phyloP scores from a whole-genome alignment of 2,888 invertebrate genomes.

The Sympetrum striolatum region DNA sequence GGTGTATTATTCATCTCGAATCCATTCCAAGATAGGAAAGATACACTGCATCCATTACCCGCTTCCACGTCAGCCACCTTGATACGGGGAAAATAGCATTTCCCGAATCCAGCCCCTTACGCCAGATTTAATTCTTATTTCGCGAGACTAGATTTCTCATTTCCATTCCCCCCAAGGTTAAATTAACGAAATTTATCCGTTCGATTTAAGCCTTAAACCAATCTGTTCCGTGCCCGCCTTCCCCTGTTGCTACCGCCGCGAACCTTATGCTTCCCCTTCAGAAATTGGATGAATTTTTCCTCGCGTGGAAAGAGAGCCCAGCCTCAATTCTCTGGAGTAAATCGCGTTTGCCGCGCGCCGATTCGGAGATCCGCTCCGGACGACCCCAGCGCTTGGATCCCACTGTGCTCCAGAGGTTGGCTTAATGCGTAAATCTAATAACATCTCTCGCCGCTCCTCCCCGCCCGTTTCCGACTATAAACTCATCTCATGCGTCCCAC shows the following conservation, averaged over 20 bases:
- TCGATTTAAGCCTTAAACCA: background rate
- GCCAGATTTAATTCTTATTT: too few species aligned
- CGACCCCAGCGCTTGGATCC: background rate
- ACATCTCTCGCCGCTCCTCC: background rate
- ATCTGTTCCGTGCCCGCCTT: background rate
- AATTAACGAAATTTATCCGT: background rate
- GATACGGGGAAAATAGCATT: too few species aligned
- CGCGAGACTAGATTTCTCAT: background rate
- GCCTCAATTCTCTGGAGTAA: background rate
- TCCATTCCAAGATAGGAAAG: too few species aligned
- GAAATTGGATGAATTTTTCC: background rate
- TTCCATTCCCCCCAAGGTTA: background rate
- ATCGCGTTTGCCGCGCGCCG: constrained; percentile 1
- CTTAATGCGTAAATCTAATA: constrained; percentile 24
- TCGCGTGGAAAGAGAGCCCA: background rate
- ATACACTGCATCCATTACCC: too few species aligned
- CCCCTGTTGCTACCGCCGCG: background rate
- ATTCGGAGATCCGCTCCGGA: background rate
- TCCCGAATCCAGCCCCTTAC: too few species aligned
- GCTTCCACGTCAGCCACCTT: too few species aligned
- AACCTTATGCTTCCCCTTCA: background rate
- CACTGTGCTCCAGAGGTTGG: constrained; percentile 15
- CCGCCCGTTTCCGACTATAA: background rate
- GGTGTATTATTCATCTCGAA: too few species aligned
- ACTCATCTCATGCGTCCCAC: constrained; percentile 6